Evolutionary conservation across 2,888 invertebrate species (phyloP).

Genomic region (Aphodius sticticus): DNA sequence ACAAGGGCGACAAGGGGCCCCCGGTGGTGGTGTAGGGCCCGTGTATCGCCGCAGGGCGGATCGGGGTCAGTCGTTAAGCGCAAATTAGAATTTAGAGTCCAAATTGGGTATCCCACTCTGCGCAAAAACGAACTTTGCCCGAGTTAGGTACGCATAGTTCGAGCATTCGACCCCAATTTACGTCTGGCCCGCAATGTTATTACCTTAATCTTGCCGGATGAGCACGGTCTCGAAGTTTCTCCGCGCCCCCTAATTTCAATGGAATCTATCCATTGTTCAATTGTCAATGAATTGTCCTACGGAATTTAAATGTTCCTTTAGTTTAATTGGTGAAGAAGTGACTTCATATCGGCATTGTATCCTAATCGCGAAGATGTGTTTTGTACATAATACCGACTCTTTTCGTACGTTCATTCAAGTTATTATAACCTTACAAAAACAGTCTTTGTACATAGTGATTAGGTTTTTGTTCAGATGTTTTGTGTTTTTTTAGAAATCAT

Average conservation of each 20-base stretch:
- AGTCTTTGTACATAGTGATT: too few species aligned
- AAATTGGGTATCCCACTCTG: neutral
- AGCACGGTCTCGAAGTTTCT: neutral
- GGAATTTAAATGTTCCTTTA: neutral
- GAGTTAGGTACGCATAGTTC: neutral
- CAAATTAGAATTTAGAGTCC: neutral
- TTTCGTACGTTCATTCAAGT: too few species aligned
- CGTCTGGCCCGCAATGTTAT: constrained; percentile 4
- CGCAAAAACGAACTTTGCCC: neutral
- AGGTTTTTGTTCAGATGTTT: too few species aligned
- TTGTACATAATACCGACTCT: too few species aligned
- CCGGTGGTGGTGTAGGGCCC: neutral
- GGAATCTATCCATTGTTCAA: neutral
- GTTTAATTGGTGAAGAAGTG: neutral
- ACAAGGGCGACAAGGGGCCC: neutral
- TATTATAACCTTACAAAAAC: too few species aligned
- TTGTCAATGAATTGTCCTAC: neutral
- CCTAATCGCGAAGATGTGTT: too few species aligned
- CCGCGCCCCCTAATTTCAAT: neutral
- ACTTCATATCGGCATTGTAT: too few species aligned
- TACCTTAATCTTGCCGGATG: constrained; percentile 4
- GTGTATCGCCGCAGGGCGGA: neutral
- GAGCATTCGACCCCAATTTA: constrained; percentile 4
- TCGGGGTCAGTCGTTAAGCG: constrained; percentile 4
- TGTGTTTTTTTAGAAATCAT: too few species aligned